phyloP scores from a whole-genome alignment of 1,140 invertebrate species.

The Triops longicaudatus region DNA sequence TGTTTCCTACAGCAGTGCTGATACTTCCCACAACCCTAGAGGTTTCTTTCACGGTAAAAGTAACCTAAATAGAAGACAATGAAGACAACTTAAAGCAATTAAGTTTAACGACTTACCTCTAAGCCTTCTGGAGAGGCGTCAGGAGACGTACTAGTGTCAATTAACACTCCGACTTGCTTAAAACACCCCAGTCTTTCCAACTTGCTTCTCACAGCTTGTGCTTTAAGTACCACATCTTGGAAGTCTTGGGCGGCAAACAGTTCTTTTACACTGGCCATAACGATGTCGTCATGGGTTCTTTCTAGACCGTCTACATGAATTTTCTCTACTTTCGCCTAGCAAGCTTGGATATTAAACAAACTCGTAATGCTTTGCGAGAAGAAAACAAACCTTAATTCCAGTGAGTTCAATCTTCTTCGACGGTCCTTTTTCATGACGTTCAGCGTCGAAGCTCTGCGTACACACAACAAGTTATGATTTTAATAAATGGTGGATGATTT shows the following conservation, averaged over 20 bases:
- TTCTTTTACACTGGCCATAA: slow-evolving; percentile 59
- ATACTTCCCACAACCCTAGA: slow-evolving; percentile 65
- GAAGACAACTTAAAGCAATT: background rate
- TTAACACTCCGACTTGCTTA: slow-evolving; percentile 63
- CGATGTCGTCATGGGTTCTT: slow-evolving; percentile 74
- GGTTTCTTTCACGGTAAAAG: slow-evolving; percentile 68
- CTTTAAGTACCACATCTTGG: slow-evolving; percentile 43
- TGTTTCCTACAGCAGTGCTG: slow-evolving; percentile 71
- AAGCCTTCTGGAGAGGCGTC: slow-evolving; percentile 62
- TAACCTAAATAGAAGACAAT: slow-evolving; percentile 50
- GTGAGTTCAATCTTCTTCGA: slow-evolving; percentile 1
- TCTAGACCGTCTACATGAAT: slow-evolving; percentile 67
- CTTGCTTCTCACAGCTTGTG: slow-evolving; percentile 51
- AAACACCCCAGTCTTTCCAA: slow-evolving; percentile 74
- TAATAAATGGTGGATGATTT: background rate
- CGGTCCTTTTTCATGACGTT: slow-evolving; percentile 5
- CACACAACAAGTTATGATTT: background rate
- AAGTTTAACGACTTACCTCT: slow-evolving; percentile 49
- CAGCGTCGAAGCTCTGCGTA: background rate
- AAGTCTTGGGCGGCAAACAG: slow-evolving; percentile 58
- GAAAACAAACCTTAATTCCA: background rate
- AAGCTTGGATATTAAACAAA: background rate
- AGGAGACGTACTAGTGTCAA: slow-evolving; percentile 69
- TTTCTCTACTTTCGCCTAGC: slow-evolving; percentile 64
- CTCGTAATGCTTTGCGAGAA: background rate